Evolutionary conservation across 1,140 invertebrate species (phyloP).

Genomic region (Diachasma alloeum): DNA sequence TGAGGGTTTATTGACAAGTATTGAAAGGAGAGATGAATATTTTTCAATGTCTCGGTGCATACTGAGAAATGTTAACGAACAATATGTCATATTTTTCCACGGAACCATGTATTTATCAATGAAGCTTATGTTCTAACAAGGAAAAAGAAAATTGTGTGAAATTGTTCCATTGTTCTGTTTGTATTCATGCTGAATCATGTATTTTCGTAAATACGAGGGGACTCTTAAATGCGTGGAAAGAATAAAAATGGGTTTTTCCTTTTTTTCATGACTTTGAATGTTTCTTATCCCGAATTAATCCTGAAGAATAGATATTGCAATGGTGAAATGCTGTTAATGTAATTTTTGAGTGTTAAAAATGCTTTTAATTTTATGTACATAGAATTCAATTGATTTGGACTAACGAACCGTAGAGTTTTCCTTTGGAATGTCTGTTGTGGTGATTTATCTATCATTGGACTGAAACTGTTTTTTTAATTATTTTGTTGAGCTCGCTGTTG

Average conservation of each 20-base stretch:
- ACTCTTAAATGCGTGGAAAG: not conserved
- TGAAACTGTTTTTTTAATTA: slow-evolving; percentile 60
- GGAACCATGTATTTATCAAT: not conserved
- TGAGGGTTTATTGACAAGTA: not conserved
- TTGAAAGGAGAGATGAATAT: not conserved
- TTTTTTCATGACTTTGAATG: not conserved
- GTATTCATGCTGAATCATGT: not conserved
- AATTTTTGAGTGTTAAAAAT: not conserved
- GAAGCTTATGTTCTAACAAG: not conserved
- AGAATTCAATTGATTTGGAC: not conserved
- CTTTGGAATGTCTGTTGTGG: not conserved
- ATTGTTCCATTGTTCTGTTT: not conserved
- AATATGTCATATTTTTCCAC: slow-evolving; percentile 2
- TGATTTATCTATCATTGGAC: slow-evolving; percentile 33
- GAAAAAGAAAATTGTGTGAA: not conserved
- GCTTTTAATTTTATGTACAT: not conserved
- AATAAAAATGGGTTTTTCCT: not conserved
- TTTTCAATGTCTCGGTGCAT: not conserved
- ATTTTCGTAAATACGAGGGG: not conserved
- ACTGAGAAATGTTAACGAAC: not conserved
- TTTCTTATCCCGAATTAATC: no score
- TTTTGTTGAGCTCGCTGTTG: slow-evolving; percentile 74
- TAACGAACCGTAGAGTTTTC: not conserved
- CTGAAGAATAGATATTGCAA: no score
- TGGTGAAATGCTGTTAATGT: not conserved